phyloP scores from a whole-genome alignment of 1,140 invertebrate species.

The Solenopsis fugax region DNA sequence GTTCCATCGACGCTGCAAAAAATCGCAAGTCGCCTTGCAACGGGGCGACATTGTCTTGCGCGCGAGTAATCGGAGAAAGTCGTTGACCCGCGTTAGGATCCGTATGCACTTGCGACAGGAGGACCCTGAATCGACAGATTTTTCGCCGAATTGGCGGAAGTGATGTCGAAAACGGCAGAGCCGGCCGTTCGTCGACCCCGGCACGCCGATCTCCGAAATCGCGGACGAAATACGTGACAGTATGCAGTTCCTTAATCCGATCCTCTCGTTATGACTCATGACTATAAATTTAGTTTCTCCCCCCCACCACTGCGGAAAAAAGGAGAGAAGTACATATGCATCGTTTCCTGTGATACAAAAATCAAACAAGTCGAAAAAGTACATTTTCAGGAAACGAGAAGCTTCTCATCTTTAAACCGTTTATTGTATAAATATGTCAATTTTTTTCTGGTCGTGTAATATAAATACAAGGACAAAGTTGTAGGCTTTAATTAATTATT shows the following conservation, averaged over 20 bases:
- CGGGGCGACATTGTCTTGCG: conserved; percentile 51
- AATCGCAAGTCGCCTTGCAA: conserved; percentile 56
- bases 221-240: conserved; percentile 1
- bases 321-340: too few relatives aligned
- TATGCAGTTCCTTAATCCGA: conserved; percentile 13
- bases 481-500: too few relatives aligned
- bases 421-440: too few relatives aligned
- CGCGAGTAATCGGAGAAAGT: conserved; percentile 81
- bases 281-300: neutral
- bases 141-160: conserved; percentile 70
- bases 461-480: too few relatives aligned
- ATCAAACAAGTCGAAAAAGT: too few relatives aligned
- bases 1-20: neutral
- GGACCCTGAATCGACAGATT: conserved; percentile 74
- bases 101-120: conserved; percentile 68
- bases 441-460: too few relatives aligned
- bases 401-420: too few relatives aligned
- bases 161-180: conserved; percentile 16
- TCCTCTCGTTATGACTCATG: neutral
- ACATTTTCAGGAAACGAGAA: too few relatives aligned
- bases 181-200: conserved; percentile 70
- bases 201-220: neutral
- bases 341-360: too few relatives aligned
- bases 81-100: conserved; percentile 78
- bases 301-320: neutral